These are phyloP conservation scores for Luffia ferchaultella DNA, from an alignment of 2,888 invertebrate genomes.

Conservation along the genomic window DNA sequence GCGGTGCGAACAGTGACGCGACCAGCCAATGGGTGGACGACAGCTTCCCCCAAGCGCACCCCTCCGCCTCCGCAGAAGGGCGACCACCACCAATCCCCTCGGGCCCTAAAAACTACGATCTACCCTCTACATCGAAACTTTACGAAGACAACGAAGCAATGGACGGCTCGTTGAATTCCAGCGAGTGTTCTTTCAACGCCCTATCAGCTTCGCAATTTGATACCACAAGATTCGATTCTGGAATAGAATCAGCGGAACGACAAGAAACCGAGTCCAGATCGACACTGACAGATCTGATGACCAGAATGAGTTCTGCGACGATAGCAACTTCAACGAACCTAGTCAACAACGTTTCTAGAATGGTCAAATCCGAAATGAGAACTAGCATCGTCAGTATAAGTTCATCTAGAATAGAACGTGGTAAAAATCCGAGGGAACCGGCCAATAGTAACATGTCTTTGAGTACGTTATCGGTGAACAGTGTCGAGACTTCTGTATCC, in stretches of 20 bases:
- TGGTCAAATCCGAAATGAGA: constrained; percentile 46
- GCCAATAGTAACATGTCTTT: constrained; percentile 38
- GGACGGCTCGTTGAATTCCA: constrained; percentile 39
- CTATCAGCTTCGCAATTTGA: constrained; percentile 44
- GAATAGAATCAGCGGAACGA: constrained; percentile 37
- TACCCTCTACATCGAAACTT: constrained; percentile 42
- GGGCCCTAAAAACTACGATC: constrained; percentile 27
- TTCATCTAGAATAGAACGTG: constrained; percentile 42
- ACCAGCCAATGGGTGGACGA: constrained; percentile 63
- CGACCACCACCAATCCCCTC: constrained; percentile 18
- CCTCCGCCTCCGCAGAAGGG: constrained; percentile 26
- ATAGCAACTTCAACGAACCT: constrained; percentile 44
- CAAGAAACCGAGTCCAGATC: constrained; percentile 32
- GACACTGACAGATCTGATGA: constrained; percentile 47
- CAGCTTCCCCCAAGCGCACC: constrained; percentile 48
- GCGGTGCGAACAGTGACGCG: constrained; percentile 37
- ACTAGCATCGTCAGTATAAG: constrained; percentile 53
- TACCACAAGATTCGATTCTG: constrained; percentile 30
- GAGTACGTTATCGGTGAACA: constrained; percentile 52
- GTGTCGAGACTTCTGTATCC: constrained; percentile 47
- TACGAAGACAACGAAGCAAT: constrained; percentile 30
- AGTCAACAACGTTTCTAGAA: constrained; percentile 39
- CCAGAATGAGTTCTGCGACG: constrained; percentile 48
- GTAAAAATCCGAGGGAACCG: constrained; percentile 30
- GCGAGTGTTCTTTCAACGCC: constrained; percentile 54